Evolutionary conservation across 2,113 vertebrate species (phyloP), one percentile per base, ranked within the genome.

Genomic region (Cariama cristata): DNA sequence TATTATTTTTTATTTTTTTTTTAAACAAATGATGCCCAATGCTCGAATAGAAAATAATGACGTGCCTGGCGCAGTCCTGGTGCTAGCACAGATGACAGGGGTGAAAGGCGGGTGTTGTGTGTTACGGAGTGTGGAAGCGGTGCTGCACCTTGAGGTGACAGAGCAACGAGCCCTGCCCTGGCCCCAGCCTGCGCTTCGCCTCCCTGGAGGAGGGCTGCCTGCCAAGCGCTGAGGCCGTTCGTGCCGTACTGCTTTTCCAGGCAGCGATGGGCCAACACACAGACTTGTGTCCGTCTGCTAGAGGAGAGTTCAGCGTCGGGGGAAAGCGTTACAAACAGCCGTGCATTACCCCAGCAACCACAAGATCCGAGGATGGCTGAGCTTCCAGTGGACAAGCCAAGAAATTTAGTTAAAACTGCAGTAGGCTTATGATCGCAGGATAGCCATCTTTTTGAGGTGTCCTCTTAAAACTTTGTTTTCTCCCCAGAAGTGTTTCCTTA

Each of bases 241-340:
- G 0, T 2, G 2, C 3, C 5, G 4, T 35, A 9, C 13, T 11
- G 33, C 8, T 90, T 26, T 16, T 50, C 75, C 60, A 18, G 67
- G 22, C 30, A 24, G 28, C 0, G 2, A 24, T 2, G 2, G 52
- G 8, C 64, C 15, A 6, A 6, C 1, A 1, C 3, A 35, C 22
- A 22, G 64, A 38, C 9, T 4, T 15, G 21, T 22, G 53, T 58
- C 47, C 42, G 4, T 21, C 53, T 35, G 1, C 21, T 9, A 22
- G 12, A 1, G 2, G n/a, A 0, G 3, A 21, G 20, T 14, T 80
- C 27, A 17, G 3, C 7, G 0, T 0, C 2, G 1, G 26, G 13
- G 27, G 4, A 38, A 86, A 33, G 27, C 0, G 0, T 53, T 69
- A 45, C 17, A 27, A 66, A 33, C 11, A 28, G n/a, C 21, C 30